Conservation (phyloP, 2,797 vertebrate genomes). For the Myotis vivesi region DNA sequence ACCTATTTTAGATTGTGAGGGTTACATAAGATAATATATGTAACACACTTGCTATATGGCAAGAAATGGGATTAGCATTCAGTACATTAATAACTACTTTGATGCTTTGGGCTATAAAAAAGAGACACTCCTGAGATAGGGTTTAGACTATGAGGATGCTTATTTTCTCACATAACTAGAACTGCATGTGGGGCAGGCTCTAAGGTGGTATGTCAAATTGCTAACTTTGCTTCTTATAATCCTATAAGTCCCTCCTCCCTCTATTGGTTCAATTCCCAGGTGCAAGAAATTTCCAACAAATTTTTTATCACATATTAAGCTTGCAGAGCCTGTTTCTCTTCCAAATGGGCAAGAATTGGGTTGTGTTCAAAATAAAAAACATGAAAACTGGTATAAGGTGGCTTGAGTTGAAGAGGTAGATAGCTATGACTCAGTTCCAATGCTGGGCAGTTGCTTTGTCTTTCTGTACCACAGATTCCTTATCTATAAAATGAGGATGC, state of each 20-base stretch:
- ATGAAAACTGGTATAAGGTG: neutral
- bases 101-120: neutral
- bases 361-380: neutral
- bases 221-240: neutral
- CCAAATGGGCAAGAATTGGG: neutral
- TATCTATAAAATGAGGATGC: neutral
- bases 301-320: neutral
- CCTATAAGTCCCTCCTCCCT: neutral
- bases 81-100: neutral
- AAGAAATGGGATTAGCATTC: neutral
- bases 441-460: neutral
- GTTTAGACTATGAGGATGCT: neutral
- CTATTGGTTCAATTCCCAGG: neutral
- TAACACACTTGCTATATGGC: neutral
- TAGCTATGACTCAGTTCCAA: neutral
- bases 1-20: neutral
- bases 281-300: neutral
- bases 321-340: too few relatives aligned
- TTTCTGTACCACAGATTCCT: neutral
- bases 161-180: neutral
- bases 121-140: neutral
- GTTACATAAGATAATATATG: neutral
- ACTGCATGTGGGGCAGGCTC: neutral
- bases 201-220: neutral
- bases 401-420: neutral